Base-by-base conservation (phyloP, 2,113 vertebrate species). In the Gavialis gangeticus region DNA sequence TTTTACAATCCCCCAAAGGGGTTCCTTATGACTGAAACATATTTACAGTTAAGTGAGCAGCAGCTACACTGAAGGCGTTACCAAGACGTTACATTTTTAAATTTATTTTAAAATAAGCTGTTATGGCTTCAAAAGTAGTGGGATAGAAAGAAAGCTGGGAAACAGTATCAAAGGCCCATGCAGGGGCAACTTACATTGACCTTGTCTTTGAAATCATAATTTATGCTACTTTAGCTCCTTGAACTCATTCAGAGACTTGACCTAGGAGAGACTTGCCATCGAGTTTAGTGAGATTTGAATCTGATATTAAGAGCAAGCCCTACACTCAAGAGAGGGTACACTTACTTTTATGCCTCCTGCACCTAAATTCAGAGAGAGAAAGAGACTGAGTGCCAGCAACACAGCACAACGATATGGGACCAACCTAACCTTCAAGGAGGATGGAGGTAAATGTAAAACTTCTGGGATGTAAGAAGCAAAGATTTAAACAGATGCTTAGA, bases 401-500 rank as follows among this genome's bases (percentile, higher is more conserved):
- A 37, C 67, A 37, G 10, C 22, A 71, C 30, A 71, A 34, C 21
- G 11, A 1, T 19, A 34, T 0, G 12, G 46, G 67, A 2, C 17
- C 85, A 62, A 55, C 27, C 87, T 22, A 71, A 22, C 34, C 77
- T 89, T 76, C 28, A 56, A 46, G 11, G 77, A 54, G 91, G 79
- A 66, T 3, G 24, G 9, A 17, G 34, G 4, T 83, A n/a, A 77
- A 91, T 46, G 60, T 4, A 63, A 82, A 85, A 82, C 10, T 37
- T 18, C 11, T 75, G 46, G 8, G 46, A 46, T 46, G 46, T 46
- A 46, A 46, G 46, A 46, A 46, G 46, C 19, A 66, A 89, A 93
- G 34, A 66, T 24, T 9, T 59, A 88, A 85, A 83, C 12, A 90
- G 76, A 75, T 4, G n/a, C 21, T 37, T 80, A 15, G 46, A 79